phyloP scores from a whole-genome alignment of 2,113 vertebrate species.

The Petrocephalus zakoni region DNA sequence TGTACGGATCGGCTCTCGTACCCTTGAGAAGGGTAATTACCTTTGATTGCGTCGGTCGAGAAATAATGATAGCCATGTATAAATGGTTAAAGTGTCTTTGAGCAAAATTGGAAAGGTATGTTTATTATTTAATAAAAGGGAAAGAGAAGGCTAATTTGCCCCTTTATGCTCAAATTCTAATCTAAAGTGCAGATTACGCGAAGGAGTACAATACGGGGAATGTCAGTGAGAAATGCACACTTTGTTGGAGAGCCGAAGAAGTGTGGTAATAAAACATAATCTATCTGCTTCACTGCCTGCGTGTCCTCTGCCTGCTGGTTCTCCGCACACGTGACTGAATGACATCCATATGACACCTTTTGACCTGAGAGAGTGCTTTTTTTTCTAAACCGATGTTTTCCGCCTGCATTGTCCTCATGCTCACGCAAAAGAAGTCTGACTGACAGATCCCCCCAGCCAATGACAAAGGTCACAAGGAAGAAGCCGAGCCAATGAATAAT shows the following conservation, averaged over 20 bases:
- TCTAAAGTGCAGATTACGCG: slow-evolving; percentile 1
- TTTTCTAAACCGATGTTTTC: neutral
- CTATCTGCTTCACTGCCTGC: neutral
- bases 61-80: neutral
- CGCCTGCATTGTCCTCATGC: neutral
- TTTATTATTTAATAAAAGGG: neutral
- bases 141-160: neutral
- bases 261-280: slow-evolving; percentile 3
- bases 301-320: neutral
- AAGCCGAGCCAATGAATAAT: neutral
- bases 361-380: neutral
- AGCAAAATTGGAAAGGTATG: neutral
- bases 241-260: neutral
- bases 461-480: neutral
- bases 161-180: slow-evolving; percentile 5
- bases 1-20: neutral
- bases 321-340: neutral
- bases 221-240: neutral
- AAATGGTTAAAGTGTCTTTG: slow-evolving; percentile 1
- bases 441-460: neutral
- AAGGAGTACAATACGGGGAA: neutral
- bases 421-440: neutral
- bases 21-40: neutral
- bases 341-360: neutral
- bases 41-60: neutral